phyloP scores from a whole-genome alignment of 2,797 vertebrate species.

The Sardinella longiceps region DNA sequence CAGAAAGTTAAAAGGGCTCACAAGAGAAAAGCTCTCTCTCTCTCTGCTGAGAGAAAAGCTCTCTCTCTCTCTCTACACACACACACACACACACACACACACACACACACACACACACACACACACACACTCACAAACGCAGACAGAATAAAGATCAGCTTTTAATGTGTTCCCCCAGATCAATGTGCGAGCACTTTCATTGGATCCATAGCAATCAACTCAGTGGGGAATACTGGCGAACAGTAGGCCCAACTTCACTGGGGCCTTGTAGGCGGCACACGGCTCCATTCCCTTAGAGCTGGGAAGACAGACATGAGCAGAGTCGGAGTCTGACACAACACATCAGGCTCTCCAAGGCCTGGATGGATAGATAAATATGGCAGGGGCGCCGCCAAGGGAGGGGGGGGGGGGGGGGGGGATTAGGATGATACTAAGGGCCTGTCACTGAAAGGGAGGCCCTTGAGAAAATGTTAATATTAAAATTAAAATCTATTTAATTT shows the following conservation, averaged over 20 bases:
- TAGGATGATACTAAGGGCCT: no score
- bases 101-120: not conserved
- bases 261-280: not conserved
- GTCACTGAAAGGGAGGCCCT: no score
- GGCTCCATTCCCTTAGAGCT: not conserved
- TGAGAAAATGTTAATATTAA: no score
- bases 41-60: not conserved
- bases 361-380: no score
- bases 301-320: not conserved
- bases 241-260: not conserved
- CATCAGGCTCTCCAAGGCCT: no score
- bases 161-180: not conserved
- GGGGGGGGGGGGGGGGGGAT: no score
- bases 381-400: no score
- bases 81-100: not conserved
- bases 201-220: slow-evolving; percentile 2
- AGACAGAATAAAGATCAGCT: not conserved
- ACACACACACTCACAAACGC: no score
- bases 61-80: no score
- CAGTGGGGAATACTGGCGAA: not conserved
- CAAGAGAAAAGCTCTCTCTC: not conserved
- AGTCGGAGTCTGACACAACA: not conserved
- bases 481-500: no score
- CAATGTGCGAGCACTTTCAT: not conserved
- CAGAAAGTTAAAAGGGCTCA: not conserved